These are phyloP conservation scores for Heliconius nattereri DNA, from an alignment of 1,140 invertebrate species.

Conservation along the genomic window DNA sequence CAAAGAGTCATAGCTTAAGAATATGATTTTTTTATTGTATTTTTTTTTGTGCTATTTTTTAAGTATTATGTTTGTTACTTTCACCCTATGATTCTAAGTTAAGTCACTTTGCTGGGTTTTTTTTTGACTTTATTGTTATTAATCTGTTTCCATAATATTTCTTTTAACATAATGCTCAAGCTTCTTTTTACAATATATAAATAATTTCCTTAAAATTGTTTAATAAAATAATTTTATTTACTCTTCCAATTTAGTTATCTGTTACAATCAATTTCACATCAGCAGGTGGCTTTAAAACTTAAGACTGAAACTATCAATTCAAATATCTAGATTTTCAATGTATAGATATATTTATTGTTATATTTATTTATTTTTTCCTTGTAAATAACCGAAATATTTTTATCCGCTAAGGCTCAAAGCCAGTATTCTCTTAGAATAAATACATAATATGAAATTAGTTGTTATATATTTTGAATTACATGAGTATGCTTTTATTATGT, in stretches of 20 bases:
- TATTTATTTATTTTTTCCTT: slow-evolving; percentile 34
- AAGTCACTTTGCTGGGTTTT: background rate
- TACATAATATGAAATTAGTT: background rate
- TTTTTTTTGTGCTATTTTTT: slow-evolving; percentile 3
- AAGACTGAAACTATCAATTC: slow-evolving; percentile 39
- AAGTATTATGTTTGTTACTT: slow-evolving; percentile 11
- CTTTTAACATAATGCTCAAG: background rate
- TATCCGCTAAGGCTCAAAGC: slow-evolving; percentile 35
- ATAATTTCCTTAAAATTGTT: too few relatives aligned
- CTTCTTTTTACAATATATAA: too few relatives aligned
- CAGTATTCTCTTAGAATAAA: slow-evolving; percentile 32
- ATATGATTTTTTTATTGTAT: background rate
- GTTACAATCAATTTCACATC: background rate
- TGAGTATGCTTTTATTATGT: background rate
- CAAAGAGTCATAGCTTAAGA: slow-evolving; percentile 8
- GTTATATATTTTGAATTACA: background rate
- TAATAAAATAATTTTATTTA: too few relatives aligned
- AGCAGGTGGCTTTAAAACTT: slow-evolving; percentile 28
- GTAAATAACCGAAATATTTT: slow-evolving; percentile 31
- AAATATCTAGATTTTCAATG: slow-evolving; percentile 31
- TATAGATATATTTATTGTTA: slow-evolving; percentile 43
- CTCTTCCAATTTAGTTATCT: background rate
- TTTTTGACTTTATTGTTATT: background rate
- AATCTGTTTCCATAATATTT: background rate
- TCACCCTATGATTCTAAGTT: background rate